Evolutionary conservation across 2,113 vertebrate genomes (phyloP).

Genomic region (Gorilla gorilla): DNA sequence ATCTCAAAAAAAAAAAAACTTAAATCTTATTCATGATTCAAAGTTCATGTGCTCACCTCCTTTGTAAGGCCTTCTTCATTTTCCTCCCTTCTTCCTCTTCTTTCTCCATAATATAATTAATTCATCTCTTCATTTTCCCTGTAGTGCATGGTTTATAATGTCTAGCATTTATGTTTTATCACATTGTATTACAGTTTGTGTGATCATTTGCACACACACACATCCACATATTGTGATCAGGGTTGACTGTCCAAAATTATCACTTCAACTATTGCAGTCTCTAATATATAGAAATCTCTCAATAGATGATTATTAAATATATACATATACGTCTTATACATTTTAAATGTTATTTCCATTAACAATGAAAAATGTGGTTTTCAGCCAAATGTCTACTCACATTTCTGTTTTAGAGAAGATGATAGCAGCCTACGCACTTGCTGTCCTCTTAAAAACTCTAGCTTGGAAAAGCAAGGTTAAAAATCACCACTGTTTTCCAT

Average conservation of each 20-base stretch:
- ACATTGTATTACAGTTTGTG: neutral
- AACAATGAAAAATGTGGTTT: neutral
- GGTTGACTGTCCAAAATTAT: neutral
- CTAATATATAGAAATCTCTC: neutral
- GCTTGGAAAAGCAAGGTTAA: neutral
- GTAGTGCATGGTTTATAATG: accelerated
- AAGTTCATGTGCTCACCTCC: neutral
- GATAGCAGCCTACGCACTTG: neutral
- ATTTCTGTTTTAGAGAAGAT: neutral
- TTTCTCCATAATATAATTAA: neutral
- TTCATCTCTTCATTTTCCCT: neutral
- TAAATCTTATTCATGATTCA: neutral
- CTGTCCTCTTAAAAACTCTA: neutral
- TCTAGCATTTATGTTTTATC: neutral
- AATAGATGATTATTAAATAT: neutral
- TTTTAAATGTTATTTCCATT: neutral
- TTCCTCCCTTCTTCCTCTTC: neutral
- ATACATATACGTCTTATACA: neutral
- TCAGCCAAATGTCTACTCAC: neutral
- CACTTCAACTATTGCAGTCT: neutral
- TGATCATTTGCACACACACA: neutral
- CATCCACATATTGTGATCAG: neutral
- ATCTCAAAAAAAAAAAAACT: neutral
- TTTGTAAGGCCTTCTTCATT: neutral
- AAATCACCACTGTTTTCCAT: neutral